phyloP scores from a whole-genome alignment of 1,140 invertebrate species.

The Temnothorax nylanderi region DNA sequence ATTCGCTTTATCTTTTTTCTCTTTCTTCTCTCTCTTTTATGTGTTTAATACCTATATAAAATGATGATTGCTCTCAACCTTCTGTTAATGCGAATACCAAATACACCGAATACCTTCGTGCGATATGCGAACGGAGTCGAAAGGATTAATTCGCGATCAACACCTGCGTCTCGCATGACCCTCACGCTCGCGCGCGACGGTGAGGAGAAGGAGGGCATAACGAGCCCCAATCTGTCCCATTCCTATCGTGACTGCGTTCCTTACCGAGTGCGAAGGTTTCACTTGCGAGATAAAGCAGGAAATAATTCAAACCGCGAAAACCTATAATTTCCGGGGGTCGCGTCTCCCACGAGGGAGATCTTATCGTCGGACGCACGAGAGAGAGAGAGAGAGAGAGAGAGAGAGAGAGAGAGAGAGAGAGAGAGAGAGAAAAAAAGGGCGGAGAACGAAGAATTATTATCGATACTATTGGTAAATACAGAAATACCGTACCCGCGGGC shows the following conservation, averaged over 20 bases:
- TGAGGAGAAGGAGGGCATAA: background rate
- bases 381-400: background rate
- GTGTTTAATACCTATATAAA: background rate
- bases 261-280: constrained; percentile 10
- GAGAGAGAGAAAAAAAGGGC: background rate
- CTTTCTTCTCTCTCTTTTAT: background rate
- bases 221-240: constrained; percentile 43
- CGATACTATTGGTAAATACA: constrained; percentile 80
- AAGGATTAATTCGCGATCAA: constrained; percentile 28
- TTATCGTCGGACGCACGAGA: constrained; percentile 73
- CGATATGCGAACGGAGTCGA: background rate
- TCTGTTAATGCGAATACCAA: background rate
- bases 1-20: background rate
- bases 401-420: background rate
- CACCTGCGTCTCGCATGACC: background rate
- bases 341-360: constrained; percentile 74
- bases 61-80: background rate
- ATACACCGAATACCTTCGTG: background rate
- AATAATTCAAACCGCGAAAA: constrained; percentile 82
- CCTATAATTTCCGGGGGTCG: constrained; percentile 79
- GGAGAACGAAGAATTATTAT: constrained; percentile 77
- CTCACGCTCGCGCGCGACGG: background rate
- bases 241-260: constrained; percentile 28
- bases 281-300: constrained; percentile 64
- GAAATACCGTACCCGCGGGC: constrained; percentile 76